Base-by-base conservation (phyloP, 2,113 vertebrate genomes). In the Epinephelus fuscoguttatus region DNA sequence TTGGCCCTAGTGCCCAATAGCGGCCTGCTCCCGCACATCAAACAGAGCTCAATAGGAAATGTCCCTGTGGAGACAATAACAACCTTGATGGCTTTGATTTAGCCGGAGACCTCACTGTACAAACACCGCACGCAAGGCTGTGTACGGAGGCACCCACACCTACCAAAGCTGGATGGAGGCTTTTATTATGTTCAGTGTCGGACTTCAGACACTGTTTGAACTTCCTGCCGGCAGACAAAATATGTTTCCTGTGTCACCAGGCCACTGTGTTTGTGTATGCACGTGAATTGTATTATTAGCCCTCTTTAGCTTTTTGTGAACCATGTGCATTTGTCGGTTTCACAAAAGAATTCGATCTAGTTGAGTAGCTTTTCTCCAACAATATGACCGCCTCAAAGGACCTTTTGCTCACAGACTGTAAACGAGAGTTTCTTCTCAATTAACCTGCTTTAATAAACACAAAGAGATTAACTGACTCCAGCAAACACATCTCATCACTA, bases 21-120 rank as follows among this genome's bases (percentile, higher is more conserved):
- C 55, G 85, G 33, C 70, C 73, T 67, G 75, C 75, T 55, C 62
- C 64, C 80, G 64, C 71, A 93, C 94, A 95, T 95, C 92, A 94
- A 95, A 94, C 83, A 21, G 50, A 78, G 80, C 92, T 87, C 90
- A 91, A 93, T 92, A 91, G 93, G 94, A 95, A 95, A 92, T 88
- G 92, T 95, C 91, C 81, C 88, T 80, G 85, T 11, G 33, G 78
- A 84, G 86, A 92, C 92, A 91, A 95, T 94, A 95, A 94, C 92
- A 95, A 89, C 75, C 81, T 40, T 15, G 37, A 47, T 80, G 76
- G 47, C 94, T 95, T 95, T 95, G 93, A 94, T 92, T 88, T 76
- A 61, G 50, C 77, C 15, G 72, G 76, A 67, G 75, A 88, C 70
- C 86, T 6, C 84, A 86, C 91, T 92, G 90, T 90, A 93, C 92